Conservation (phyloP, 2,113 vertebrate genomes). For the Oreochromis spilurus region DNA sequence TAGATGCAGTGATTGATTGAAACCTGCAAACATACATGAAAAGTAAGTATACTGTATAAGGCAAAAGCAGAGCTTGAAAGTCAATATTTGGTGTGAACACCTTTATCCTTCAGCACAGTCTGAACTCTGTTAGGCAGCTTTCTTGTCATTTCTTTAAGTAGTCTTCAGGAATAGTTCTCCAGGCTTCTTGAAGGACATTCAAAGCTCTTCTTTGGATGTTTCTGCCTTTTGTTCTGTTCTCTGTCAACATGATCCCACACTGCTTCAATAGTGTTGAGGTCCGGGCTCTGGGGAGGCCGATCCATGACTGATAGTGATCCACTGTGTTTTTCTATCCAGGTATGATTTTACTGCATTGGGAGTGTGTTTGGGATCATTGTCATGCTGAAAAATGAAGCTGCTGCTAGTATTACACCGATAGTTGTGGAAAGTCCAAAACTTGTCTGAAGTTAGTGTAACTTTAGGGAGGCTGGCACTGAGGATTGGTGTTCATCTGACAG, state of each 20-base stretch:
- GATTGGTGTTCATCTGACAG: not conserved
- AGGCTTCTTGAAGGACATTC: not conserved
- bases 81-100: not conserved
- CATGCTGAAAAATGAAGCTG: not conserved
- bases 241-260: not conserved
- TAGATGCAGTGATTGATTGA: not conserved
- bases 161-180: not conserved
- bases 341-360: not conserved
- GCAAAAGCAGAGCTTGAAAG: not conserved
- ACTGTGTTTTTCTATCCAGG: not conserved
- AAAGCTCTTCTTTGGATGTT: not conserved
- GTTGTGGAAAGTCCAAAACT: not conserved
- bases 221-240: not conserved
- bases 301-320: not conserved
- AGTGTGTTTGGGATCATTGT: not conserved
- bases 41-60: not conserved
- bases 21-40: not conserved
- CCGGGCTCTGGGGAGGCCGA: not conserved
- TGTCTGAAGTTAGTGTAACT: not conserved
- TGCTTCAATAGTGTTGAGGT: not conserved
- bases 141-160: accelerated
- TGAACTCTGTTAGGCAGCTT: not conserved
- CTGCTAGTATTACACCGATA: not conserved
- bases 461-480: not conserved
- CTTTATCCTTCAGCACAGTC: not conserved